Evolutionary conservation across 1,140 invertebrate species (phyloP).

Genomic region (Aphidius gifuensis): DNA sequence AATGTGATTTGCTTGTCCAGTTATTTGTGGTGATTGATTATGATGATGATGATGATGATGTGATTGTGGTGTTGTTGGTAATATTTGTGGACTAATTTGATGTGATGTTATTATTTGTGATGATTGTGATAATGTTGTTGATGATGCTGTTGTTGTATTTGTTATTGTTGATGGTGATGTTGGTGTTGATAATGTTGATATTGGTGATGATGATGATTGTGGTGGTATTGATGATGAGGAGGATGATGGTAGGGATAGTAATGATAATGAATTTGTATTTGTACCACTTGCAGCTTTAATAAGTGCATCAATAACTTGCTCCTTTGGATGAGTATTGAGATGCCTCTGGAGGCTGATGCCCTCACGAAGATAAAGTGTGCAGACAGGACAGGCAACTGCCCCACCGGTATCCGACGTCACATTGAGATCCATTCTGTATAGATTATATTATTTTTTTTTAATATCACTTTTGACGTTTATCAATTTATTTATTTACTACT

Average conservation of each 20-base stretch:
- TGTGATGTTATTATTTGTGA: too few relatives aligned
- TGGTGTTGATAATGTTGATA: neutral
- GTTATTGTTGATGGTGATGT: too few relatives aligned
- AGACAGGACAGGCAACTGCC: conserved; percentile 69
- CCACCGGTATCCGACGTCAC: conserved; percentile 27
- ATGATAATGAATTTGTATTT: conserved; percentile 24
- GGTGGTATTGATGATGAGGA: conserved; percentile 2
- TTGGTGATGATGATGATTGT: neutral
- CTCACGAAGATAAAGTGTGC: conserved; percentile 75
- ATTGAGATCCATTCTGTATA: conserved; percentile 23
- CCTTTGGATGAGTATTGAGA: conserved; percentile 80
- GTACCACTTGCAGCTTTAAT: conserved; percentile 51
- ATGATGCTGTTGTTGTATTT: too few relatives aligned
- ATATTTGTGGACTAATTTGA: neutral
- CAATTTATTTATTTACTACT: neutral
- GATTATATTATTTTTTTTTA: conserved; percentile 3
- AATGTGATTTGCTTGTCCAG: conserved; percentile 29
- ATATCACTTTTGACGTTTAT: conserved; percentile 4
- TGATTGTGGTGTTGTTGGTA: too few relatives aligned
- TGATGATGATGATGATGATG: too few relatives aligned
- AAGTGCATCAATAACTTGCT: conserved; percentile 80
- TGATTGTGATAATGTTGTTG: too few relatives aligned
- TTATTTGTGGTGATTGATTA: conserved; percentile 6
- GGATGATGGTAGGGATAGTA: conserved; percentile 23
- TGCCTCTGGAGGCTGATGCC: conserved; percentile 76